A percentile compares a stretch with the other conserved stretches of the same genome.
phyloP scores from a whole-genome alignment of 2,888 invertebrate species.

The Drosophila peninsularis region DNA sequence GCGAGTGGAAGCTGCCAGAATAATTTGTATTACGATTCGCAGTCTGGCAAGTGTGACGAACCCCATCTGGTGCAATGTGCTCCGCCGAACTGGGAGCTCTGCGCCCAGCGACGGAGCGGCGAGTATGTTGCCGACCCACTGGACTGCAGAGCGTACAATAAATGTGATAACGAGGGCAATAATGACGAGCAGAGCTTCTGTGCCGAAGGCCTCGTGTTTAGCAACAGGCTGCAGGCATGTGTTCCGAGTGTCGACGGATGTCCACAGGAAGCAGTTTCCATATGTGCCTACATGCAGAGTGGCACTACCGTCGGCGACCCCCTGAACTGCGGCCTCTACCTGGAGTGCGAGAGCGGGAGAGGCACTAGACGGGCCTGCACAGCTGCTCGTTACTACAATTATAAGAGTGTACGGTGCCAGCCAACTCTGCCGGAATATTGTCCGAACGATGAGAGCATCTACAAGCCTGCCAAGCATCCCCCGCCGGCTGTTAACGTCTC shows the following conservation, averaged over 20 bases:
- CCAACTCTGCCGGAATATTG: slow-evolving; percentile 42
- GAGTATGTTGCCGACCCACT: slow-evolving; percentile 41
- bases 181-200: slow-evolving; percentile 23
- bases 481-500: slow-evolving; percentile 27
- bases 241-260: slow-evolving; percentile 36
- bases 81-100: slow-evolving; percentile 37
- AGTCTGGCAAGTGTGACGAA: slow-evolving; percentile 32
- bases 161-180: slow-evolving; percentile 23
- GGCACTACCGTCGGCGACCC: slow-evolving; percentile 37
- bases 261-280: slow-evolving; percentile 30
- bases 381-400: slow-evolving; percentile 53
- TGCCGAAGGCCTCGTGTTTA: slow-evolving; percentile 26
- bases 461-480: not conserved
- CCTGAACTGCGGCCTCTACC: slow-evolving; percentile 33
- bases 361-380: slow-evolving; percentile 29
- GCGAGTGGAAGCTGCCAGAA: slow-evolving; percentile 21
- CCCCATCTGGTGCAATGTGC: slow-evolving; percentile 20
- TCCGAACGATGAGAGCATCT: not conserved
- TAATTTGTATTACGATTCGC: slow-evolving; percentile 31
- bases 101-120: slow-evolving; percentile 6
- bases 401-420: slow-evolving; percentile 40
- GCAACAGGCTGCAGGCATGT: slow-evolving; percentile 43
- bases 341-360: slow-evolving; percentile 44
- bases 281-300: slow-evolving; percentile 41
- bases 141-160: slow-evolving; percentile 36